Conservation (phyloP, 2,113 vertebrate species). For the Eptatretus burgeri region DNA sequence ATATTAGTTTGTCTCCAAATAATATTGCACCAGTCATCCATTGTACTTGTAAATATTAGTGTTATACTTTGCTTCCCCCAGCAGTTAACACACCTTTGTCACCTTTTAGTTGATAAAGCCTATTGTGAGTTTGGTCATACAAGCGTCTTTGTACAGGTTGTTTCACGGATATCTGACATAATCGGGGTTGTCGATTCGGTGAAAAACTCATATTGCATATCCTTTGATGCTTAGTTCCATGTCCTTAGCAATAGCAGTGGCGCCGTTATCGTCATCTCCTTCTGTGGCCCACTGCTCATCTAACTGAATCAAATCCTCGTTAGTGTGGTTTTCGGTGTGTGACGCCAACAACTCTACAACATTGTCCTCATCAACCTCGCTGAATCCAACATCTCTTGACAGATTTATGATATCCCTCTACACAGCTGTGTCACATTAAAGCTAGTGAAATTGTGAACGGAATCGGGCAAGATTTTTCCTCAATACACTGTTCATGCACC, state of each 20-base stretch:
- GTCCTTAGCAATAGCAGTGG: background rate
- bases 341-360: background rate
- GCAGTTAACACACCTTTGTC: too few species aligned
- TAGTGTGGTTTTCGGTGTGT: background rate
- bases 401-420: constrained; percentile 1
- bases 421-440: background rate
- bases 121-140: too few species aligned
- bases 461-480: background rate
- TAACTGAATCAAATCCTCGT: background rate
- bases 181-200: too few species aligned
- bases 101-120: too few species aligned
- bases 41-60: too few species aligned
- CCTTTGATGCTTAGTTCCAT: background rate
- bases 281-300: background rate
- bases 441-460: background rate
- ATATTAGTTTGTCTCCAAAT: too few species aligned
- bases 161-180: too few species aligned
- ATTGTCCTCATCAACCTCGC: background rate
- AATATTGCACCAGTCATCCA: too few species aligned
- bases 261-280: background rate
- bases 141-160: too few species aligned
- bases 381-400: background rate
- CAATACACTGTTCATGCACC: background rate
- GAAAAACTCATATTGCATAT: too few species aligned
- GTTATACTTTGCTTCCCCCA: too few species aligned